phyloP scores from a whole-genome alignment of 2,888 invertebrate genomes.

The Himalopsyche anomala region DNA sequence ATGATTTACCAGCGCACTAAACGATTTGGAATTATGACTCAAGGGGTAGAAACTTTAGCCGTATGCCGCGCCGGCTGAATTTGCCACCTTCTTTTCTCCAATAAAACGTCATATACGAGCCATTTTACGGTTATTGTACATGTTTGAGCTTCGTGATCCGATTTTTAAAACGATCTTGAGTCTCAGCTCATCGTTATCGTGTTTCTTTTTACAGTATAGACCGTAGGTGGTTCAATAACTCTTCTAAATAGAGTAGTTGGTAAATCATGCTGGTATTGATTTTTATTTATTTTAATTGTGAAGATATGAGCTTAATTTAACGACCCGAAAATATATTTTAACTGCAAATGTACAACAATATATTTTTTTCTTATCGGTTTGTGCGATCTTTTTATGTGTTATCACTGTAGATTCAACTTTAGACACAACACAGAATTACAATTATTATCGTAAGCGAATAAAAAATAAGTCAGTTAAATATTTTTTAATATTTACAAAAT shows the following conservation, averaged over 20 bases:
- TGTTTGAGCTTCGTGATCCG: slow-evolving; percentile 47
- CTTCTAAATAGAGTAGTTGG: neutral
- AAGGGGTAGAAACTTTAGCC: slow-evolving; percentile 46
- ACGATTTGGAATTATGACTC: slow-evolving; percentile 55
- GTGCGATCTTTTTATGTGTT: too few relatives aligned
- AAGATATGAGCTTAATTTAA: too few relatives aligned
- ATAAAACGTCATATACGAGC: slow-evolving; percentile 51
- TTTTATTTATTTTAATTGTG: too few relatives aligned
- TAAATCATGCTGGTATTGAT: neutral
- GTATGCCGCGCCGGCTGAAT: slow-evolving; percentile 46
- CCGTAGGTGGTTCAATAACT: neutral
- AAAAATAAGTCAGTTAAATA: too few relatives aligned
- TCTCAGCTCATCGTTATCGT: neutral
- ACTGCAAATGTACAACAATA: too few relatives aligned
- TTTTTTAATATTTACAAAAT: too few relatives aligned
- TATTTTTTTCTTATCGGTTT: too few relatives aligned
- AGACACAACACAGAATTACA: too few relatives aligned
- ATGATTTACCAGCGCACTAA: slow-evolving; percentile 52
- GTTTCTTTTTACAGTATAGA: neutral
- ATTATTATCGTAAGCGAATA: too few relatives aligned
- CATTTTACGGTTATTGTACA: slow-evolving; percentile 57
- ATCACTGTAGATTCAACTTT: too few relatives aligned
- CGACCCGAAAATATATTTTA: too few relatives aligned
- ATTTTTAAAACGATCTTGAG: slow-evolving; percentile 36
- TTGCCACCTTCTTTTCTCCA: slow-evolving; percentile 39